Evolutionary conservation across 1,140 invertebrate species (phyloP).

Genomic region (Halictus rubicundus): DNA sequence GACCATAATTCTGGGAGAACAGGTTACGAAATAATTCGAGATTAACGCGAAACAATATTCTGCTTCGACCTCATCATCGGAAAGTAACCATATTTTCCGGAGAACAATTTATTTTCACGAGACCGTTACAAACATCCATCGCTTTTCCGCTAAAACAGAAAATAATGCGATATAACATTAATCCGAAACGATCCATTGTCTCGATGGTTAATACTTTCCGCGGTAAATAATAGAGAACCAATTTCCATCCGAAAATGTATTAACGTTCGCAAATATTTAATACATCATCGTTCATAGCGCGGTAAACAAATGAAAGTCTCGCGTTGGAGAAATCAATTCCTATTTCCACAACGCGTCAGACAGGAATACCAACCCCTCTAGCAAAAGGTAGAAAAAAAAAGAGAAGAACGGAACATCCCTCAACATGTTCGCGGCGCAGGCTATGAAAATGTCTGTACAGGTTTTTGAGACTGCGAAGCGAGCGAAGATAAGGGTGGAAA

Average conservation of each 20-base stretch:
- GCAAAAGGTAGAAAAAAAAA: background rate
- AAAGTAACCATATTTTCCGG: background rate
- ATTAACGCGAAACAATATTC: background rate
- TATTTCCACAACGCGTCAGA: background rate
- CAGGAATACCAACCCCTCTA: background rate
- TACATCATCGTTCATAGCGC: too few relatives aligned
- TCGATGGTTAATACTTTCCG: too few relatives aligned
- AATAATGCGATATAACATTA: too few relatives aligned
- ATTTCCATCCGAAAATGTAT: too few relatives aligned
- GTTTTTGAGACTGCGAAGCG: slow-evolving; percentile 60
- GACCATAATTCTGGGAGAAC: slow-evolving; percentile 63
- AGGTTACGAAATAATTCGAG: slow-evolving; percentile 45
- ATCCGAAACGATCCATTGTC: too few relatives aligned
- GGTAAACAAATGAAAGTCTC: too few relatives aligned
- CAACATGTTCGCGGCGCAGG: slow-evolving; percentile 41
- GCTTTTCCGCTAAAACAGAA: background rate
- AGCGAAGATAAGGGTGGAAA: slow-evolving; percentile 72
- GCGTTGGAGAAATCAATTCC: background rate
- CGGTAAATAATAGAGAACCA: too few relatives aligned
- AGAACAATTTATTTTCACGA: background rate
- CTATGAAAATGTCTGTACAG: slow-evolving; percentile 61
- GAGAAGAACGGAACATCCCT: slow-evolving; percentile 11
- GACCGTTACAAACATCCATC: background rate
- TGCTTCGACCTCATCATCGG: background rate
- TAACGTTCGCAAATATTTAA: too few relatives aligned